phyloP scores from a whole-genome alignment of 1,140 invertebrate species.

The Coelopa frigida region DNA sequence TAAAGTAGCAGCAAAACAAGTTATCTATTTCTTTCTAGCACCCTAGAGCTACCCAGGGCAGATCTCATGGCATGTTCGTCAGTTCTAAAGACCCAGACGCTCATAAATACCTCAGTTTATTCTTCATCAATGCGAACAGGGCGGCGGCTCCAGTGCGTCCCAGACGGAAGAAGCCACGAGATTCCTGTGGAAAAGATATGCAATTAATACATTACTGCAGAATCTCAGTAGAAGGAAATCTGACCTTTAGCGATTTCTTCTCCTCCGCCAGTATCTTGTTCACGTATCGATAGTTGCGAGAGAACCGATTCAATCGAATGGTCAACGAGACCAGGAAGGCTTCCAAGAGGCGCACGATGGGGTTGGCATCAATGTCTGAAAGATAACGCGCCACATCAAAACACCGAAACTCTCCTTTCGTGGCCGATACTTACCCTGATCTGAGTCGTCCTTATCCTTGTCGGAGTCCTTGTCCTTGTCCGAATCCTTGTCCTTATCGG shows the following conservation, averaged over 20 bases:
- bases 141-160: constrained; percentile 32
- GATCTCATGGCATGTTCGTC: too few species aligned
- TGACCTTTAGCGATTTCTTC: constrained; percentile 83
- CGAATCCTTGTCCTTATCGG: constrained; percentile 37
- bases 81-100: background rate
- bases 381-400: background rate
- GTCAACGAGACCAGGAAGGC: constrained; percentile 85
- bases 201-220: too few species aligned
- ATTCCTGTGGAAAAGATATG: constrained; percentile 21
- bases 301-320: constrained; percentile 76
- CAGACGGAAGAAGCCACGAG: constrained; percentile 30
- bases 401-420: too few species aligned
- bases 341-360: constrained; percentile 43
- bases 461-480: constrained; percentile 38
- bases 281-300: constrained; percentile 88
- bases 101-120: constrained; percentile 37
- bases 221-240: too few species aligned
- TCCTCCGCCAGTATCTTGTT: constrained; percentile 68
- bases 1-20: too few species aligned
- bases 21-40: too few species aligned
- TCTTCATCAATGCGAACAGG: constrained; percentile 38
- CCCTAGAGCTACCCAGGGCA: too few species aligned
- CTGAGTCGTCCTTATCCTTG: constrained; percentile 12
- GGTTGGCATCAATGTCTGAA: constrained; percentile 37
- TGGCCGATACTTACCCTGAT: too few species aligned